These are phyloP conservation scores for Enteromius anoplus DNA, from an alignment of 2,797 vertebrate species.

Conservation along the genomic window DNA sequence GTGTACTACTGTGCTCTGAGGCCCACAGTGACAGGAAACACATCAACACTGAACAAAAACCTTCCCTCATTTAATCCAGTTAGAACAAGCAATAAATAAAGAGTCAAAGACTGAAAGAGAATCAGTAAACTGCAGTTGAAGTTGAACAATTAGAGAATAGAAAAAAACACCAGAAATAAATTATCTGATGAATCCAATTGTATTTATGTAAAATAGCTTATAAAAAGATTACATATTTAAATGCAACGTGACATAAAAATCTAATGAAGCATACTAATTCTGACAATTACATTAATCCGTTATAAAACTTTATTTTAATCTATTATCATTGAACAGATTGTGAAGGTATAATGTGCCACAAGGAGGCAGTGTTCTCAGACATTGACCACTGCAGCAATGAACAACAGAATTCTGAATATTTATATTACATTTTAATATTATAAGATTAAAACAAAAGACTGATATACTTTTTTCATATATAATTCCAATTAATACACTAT, in stretches of 20 bases:
- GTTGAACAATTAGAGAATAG: neutral
- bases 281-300: neutral
- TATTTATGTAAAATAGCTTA: neutral
- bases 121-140: neutral
- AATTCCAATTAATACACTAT: neutral
- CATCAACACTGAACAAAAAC: neutral
- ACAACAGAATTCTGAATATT: neutral
- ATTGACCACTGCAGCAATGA: neutral
- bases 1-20: neutral
- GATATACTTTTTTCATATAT: neutral
- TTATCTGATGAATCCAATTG: neutral
- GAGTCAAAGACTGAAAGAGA: neutral
- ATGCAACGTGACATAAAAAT: neutral
- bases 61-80: neutral
- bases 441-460: neutral
- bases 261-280: neutral
- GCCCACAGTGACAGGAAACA: conserved; percentile 7
- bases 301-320: neutral
- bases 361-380: neutral
- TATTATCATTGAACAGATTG: neutral
- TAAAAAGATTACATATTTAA: neutral
- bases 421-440: neutral
- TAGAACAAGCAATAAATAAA: neutral
- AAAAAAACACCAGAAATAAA: neutral
- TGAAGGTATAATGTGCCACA: neutral